Conservation (phyloP, 2,113 vertebrate genomes). For the Trinectes maculatus region DNA sequence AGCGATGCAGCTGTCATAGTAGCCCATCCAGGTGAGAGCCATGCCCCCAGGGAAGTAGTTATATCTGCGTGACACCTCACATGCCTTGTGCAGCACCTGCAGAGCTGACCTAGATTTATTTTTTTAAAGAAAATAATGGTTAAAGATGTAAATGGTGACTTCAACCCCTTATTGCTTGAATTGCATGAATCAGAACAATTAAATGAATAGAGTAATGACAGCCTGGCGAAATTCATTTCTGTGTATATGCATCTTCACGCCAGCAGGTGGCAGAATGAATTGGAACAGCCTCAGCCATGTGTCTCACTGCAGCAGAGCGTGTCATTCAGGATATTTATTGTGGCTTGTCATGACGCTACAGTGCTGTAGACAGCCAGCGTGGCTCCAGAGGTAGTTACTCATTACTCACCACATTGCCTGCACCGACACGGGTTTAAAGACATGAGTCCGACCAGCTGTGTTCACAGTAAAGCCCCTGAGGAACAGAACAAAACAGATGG, state of each 20-base stretch:
- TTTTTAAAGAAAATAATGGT: constrained; percentile 5
- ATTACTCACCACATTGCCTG: constrained; percentile 97
- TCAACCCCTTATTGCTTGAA: no score
- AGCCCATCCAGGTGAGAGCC: constrained; percentile 93
- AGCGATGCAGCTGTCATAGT: constrained; percentile 94
- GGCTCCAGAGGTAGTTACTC: constrained; percentile 35
- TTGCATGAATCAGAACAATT: not conserved
- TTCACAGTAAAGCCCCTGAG: constrained; percentile 94
- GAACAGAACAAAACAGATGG: constrained; percentile 41
- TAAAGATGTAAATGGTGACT: constrained; percentile 1
- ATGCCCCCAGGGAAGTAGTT: constrained; percentile 97
- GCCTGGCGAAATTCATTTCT: not conserved
- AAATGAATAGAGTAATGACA: not conserved
- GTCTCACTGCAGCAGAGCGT: constrained; percentile 26
- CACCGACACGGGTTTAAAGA: constrained; percentile 98
- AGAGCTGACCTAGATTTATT: constrained; percentile 90
- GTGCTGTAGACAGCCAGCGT: constrained; percentile 24
- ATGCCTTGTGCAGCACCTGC: constrained; percentile 96
- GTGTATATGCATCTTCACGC: constrained; percentile 31
- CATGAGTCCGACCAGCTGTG: constrained; percentile 91
- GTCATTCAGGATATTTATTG: constrained; percentile 43
- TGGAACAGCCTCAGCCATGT: constrained; percentile 16
- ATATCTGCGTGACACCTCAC: constrained; percentile 91
- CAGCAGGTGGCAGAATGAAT: constrained; percentile 70
- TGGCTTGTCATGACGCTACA: constrained; percentile 26